Conservation (phyloP, 2,797 vertebrate species). For the Melanotaenia nigrans region DNA sequence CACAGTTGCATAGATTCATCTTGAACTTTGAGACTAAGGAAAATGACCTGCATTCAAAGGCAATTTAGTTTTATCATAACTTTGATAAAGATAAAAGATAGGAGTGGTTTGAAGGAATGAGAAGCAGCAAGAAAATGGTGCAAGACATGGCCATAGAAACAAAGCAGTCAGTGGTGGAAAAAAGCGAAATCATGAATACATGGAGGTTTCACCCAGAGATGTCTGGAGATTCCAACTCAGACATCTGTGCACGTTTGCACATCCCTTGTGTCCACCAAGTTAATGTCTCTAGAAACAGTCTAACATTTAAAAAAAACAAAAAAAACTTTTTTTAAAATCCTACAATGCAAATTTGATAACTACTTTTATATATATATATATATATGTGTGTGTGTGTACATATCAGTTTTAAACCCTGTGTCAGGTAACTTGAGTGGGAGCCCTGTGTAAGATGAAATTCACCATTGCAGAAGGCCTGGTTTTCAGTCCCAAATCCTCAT, state of each 20-base stretch:
- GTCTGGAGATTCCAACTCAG: neutral
- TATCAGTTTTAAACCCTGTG: neutral
- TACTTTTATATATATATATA: neutral
- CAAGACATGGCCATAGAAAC: slow-evolving; percentile 23
- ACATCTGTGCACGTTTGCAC: slow-evolving; percentile 18
- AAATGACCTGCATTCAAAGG: neutral
- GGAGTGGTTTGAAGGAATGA: slow-evolving; percentile 1
- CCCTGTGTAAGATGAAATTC: neutral
- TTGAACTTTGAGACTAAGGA: slow-evolving; percentile 7
- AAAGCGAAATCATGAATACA: slow-evolving; percentile 8
- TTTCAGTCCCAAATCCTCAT: neutral
- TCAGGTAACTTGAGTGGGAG: neutral
- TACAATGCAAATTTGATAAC: neutral
- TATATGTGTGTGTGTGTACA: too few relatives aligned
- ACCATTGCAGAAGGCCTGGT: neutral
- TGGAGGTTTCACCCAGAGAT: slow-evolving; percentile 1
- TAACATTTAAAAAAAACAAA: neutral
- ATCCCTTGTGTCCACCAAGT: neutral
- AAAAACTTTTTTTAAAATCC: too few relatives aligned
- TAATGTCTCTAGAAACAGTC: neutral
- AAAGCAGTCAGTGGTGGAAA: slow-evolving; percentile 16
- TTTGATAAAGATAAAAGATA: neutral
- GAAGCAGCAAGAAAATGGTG: slow-evolving; percentile 2
- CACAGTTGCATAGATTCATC: slow-evolving; percentile 3
- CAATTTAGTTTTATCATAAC: slow-evolving; percentile 24